Base-by-base conservation (phyloP, 2,797 vertebrate species). In the Phataginus tricuspis region DNA sequence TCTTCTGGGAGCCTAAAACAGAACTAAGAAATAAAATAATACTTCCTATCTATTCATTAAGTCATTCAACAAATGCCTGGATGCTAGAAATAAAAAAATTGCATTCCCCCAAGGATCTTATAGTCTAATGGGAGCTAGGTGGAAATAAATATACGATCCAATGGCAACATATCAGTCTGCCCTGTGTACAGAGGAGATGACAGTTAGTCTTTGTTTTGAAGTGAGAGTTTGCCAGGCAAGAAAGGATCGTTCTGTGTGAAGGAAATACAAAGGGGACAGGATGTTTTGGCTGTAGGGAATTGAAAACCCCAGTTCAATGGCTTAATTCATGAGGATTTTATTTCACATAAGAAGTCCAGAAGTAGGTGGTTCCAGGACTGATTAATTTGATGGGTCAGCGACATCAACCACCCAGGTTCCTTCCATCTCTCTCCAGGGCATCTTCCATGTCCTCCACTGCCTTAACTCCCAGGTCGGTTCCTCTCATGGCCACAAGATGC, bases 1-100 rank as follows among this genome's bases (percentile, higher is more conserved):
- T 34, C 6, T 77, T 83, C 42, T 72, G 23, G 69, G 34, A 91
- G 42, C 19, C n/a, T 34, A 61, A 77, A 75, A 77, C 37, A 45
- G 18, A 86, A 79, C n/a, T 31, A 80, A 90, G 53, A 63, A 75
- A 74, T 63, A 92, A 96, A 86, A 93, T 72, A 77, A 92, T 75
- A 37, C 19, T 78, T 78, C 9, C 11, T 19, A 82, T 27, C 31
- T 78, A 31, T 51, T 93, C 19, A 75, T 59, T 93, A 87, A 83
- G 74, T 90, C 34, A 83, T 63, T 90, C 45, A 63, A 57, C 21
- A 92, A 91, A 85, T 13, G 90, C 90, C 45, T 79, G 77, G 15
- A 55, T 25, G 59, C 34, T 80, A 85, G 82, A 91, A 96, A 93
- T 86, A 92, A 34, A 91, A 91, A 93, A 79, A 75, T 79, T 31